These are phyloP conservation scores for Drosophila multiciliata DNA, from an alignment of 2,888 invertebrate genomes.

Conservation along the genomic window DNA sequence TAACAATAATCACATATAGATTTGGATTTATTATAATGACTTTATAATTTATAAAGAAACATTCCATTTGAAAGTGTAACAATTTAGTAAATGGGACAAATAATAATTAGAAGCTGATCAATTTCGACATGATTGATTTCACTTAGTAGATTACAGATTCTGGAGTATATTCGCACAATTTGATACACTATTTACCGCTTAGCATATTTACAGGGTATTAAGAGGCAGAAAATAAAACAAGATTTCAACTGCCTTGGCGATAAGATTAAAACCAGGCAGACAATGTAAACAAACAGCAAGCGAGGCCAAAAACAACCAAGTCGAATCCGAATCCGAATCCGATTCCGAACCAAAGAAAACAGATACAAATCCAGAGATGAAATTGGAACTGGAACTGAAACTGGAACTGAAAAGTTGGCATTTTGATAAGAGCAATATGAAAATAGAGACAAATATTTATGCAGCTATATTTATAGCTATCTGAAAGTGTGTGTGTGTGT, in stretches of 20 bases:
- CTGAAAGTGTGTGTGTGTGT: background rate
- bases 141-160: background rate
- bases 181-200: background rate
- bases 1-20: background rate
- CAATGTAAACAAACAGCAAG: constrained; percentile 22
- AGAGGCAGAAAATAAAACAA: constrained; percentile 1
- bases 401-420: constrained; percentile 44
- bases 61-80: background rate
- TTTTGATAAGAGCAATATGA: constrained; percentile 65
- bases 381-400: background rate
- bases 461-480: constrained; percentile 50
- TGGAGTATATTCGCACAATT: background rate
- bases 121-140: background rate
- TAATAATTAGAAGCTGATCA: no score
- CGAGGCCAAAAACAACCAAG: background rate
- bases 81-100: no score
- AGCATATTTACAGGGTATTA: background rate
- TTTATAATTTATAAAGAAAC: no score
- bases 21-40: background rate
- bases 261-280: constrained; percentile 35
- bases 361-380: background rate
- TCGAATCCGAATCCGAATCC: background rate
- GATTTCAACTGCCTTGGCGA: background rate
- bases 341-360: background rate
- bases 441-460: constrained; percentile 69